Percentiles rank a stretch among this genome's conserved stretches.
Conservation (phyloP, 2,888 invertebrate species). For the Andrena praecox region DNA sequence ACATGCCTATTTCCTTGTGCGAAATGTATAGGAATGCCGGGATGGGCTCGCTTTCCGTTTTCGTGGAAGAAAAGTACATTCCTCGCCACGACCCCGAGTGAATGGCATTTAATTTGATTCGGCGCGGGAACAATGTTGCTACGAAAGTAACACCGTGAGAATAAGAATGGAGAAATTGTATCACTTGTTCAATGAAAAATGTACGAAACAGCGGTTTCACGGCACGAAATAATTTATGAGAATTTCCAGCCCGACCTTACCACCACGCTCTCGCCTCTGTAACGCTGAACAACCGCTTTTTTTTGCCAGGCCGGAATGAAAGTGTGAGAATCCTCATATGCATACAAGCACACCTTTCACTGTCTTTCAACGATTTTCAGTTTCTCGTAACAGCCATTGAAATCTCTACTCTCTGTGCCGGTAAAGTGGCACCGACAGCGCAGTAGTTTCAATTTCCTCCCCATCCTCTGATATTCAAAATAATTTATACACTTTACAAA, state of each 20-base stretch:
- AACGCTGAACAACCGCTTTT: constrained; percentile 59
- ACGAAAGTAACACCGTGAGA: constrained; percentile 55
- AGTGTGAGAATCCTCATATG: constrained; percentile 78
- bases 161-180: constrained; percentile 67
- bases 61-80: too few relatives aligned
- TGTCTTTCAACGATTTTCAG: constrained; percentile 51
- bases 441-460: background rate
- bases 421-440: background rate
- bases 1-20: too few relatives aligned
- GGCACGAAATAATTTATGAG: constrained; percentile 67
- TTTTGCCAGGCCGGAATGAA: constrained; percentile 73
- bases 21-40: too few relatives aligned
- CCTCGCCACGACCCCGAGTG: background rate
- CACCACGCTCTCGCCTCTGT: constrained; percentile 44
- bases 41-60: background rate
- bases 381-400: constrained; percentile 32
- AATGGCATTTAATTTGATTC: constrained; percentile 9
- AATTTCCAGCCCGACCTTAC: constrained; percentile 74
- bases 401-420: constrained; percentile 20
- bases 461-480: background rate
- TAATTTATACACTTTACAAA: background rate
- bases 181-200: constrained; percentile 61
- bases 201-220: constrained; percentile 62
- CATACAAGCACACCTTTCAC: constrained; percentile 64
- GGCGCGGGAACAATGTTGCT: background rate